Percentiles rank a stretch among this genome's conserved stretches.
phyloP scores from a whole-genome alignment of 2,888 invertebrate species.

The Serrognathus titanus region DNA sequence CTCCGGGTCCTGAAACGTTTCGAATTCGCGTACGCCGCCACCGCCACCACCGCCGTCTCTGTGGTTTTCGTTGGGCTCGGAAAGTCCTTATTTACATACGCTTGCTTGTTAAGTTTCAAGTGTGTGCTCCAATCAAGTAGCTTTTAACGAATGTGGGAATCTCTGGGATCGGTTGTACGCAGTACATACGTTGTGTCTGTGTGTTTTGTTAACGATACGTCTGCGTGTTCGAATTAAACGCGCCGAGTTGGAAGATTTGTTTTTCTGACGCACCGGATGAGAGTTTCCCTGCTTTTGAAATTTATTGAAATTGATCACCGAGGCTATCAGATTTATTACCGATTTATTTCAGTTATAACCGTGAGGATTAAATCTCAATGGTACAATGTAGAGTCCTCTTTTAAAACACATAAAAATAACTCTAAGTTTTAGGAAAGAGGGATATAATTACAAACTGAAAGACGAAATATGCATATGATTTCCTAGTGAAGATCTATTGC shows the following conservation, averaged over 20 bases:
- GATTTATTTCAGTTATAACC: too few species aligned
- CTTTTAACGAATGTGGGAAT: constrained; percentile 30
- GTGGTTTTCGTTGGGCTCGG: background rate
- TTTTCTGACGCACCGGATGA: background rate
- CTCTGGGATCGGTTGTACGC: constrained; percentile 5
- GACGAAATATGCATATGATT: too few species aligned
- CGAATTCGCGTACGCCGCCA: background rate
- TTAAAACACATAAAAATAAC: too few species aligned
- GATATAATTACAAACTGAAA: too few species aligned
- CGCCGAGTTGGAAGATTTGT: background rate
- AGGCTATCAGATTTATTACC: too few species aligned
- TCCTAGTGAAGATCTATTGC: too few species aligned
- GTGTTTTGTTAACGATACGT: constrained; percentile 20
- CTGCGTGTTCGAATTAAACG: constrained; percentile 14
- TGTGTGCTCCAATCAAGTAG: constrained; percentile 30
- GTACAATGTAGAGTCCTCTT: too few species aligned
- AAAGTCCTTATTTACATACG: constrained; percentile 28
- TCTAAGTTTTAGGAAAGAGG: too few species aligned
- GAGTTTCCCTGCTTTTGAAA: background rate
- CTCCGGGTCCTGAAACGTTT: background rate
- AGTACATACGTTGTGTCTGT: constrained; percentile 9
- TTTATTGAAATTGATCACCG: too few species aligned
- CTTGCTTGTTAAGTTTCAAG: constrained; percentile 31
- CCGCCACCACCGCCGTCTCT: background rate
- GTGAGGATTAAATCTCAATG: too few species aligned